Evolutionary conservation across 1,140 invertebrate genomes (phyloP).

Genomic region (Lasioglossum albipes): DNA sequence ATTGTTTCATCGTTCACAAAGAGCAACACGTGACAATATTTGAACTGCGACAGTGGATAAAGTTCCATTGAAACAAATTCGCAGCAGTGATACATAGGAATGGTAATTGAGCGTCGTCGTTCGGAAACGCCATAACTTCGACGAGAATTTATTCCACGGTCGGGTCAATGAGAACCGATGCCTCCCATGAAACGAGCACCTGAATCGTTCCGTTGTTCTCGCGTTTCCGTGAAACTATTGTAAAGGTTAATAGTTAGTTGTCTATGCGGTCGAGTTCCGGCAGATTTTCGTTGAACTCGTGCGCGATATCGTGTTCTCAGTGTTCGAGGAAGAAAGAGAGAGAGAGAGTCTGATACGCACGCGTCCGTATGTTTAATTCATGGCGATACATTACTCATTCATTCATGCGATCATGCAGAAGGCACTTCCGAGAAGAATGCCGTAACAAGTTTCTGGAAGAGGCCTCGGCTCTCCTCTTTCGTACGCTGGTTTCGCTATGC

Average conservation of each 20-base stretch:
- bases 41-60: no score
- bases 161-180: not conserved
- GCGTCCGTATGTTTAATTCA: constrained; percentile 74
- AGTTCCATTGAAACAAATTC: not conserved
- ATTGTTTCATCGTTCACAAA: no score
- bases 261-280: not conserved
- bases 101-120: not conserved
- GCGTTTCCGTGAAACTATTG: not conserved
- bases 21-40: no score
- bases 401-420: constrained; percentile 69
- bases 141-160: not conserved
- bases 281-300: constrained; percentile 5
- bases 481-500: not conserved
- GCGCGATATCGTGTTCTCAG: not conserved
- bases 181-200: not conserved
- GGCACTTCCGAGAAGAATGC: constrained; percentile 70
- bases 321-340: not conserved
- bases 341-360: constrained; percentile 44
- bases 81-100: not conserved
- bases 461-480: not conserved
- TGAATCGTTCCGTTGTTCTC: not conserved
- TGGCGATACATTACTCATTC: constrained; percentile 72
- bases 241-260: no score
- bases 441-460: constrained; percentile 69
- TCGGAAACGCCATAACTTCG: not conserved